Conservation (phyloP, 2,888 invertebrate species). For the Abrostola tripartita region DNA sequence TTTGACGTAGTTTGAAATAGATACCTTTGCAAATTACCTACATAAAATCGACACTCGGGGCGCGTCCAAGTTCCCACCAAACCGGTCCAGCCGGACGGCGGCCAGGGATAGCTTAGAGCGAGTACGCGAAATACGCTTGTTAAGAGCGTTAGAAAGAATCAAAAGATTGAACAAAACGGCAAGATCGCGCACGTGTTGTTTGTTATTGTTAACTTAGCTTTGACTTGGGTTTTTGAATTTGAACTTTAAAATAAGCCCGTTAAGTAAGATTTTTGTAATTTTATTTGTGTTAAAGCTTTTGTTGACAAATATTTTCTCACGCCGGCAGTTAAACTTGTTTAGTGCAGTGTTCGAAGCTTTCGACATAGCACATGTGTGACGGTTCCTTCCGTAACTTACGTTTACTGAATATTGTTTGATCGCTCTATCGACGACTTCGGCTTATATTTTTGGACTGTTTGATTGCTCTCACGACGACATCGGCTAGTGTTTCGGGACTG, state of each 20-base stretch:
- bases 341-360: conserved; percentile 8
- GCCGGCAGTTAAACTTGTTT: neutral
- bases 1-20: conserved; percentile 4
- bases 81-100: no score
- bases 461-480: conserved; percentile 13
- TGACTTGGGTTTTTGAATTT: conserved; percentile 14
- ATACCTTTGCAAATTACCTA: no score
- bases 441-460: conserved; percentile 15
- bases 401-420: conserved; percentile 21
- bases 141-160: conserved; percentile 9
- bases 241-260: conserved; percentile 14
- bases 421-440: conserved; percentile 21
- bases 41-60: no score
- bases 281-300: conserved; percentile 7
- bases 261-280: conserved; percentile 9
- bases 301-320: conserved; percentile 19
- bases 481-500: conserved; percentile 16
- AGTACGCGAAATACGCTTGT: conserved; percentile 8
- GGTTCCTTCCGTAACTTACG: conserved; percentile 23
- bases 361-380: conserved; percentile 14
- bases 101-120: neutral
- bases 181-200: conserved; percentile 8
- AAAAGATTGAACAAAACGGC: conserved; percentile 9
- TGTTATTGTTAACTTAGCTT: conserved; percentile 2
- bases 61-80: no score